Evolutionary conservation across 2,888 invertebrate genomes (phyloP), one percentile per base, ranked within the genome.

Genomic region (Ormyrus pomaceus): DNA sequence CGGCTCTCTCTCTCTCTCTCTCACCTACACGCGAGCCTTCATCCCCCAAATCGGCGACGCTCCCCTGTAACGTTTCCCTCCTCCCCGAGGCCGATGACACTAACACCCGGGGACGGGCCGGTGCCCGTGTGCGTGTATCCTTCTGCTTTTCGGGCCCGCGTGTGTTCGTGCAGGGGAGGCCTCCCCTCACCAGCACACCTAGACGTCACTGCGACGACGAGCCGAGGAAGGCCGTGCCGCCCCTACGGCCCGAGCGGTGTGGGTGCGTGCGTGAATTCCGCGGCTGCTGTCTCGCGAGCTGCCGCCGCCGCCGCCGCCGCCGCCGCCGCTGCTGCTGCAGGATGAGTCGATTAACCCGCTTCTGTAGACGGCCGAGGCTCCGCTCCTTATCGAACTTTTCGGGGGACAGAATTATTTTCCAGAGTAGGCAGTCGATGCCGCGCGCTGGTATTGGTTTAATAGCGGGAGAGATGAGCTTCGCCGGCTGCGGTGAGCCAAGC

Each of bases 261-360:
- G 64, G 11, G 10, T 46, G 19, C 19, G 34, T 13, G 13, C 8
- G 34, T 13, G 19, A 59, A 59, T 59, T 13, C 59, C 8, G 58
- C 58, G 58, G 58, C n/a, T 11, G 8, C 74, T 78, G 79, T 69
- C 62, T 81, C 80, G 62, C 71, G 78, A 80, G 66, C 70, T 34
- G 13, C 59, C 65, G 61, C n/a, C 62, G 73, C 53, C 64, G 74
- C 45, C 56, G 71, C 69, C 58, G 55, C 51, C 13, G 77, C 66
- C 81, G 45, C 9, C 34, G 66, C 53, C 13, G 66, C 53, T 11
- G 9, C 50, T 46, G 62, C 13, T 80, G 71, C n/a, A 34, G 66
- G 78, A 61, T 79, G 62, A 81, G 81, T 83, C 85, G 84, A 82
- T 84, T 80, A 82, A 69, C 76, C 69, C 61, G 61, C 76, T 69